phyloP scores from a whole-genome alignment of 2,888 invertebrate species.

The Strigamia crassipes region DNA sequence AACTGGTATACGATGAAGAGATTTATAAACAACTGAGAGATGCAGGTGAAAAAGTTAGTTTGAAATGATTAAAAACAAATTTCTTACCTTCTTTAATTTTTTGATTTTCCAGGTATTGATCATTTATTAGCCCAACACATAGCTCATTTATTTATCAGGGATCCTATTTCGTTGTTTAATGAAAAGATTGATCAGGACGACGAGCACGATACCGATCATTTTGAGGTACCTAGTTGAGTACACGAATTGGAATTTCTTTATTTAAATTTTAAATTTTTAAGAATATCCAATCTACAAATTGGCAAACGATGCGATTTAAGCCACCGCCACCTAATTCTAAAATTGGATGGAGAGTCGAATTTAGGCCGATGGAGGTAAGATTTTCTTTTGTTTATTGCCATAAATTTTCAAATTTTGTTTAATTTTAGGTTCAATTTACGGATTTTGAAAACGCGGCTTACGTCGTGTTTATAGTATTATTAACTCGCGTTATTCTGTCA shows the following conservation, averaged over 20 bases:
- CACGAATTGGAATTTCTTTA: background rate
- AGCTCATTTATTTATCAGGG: constrained; percentile 97
- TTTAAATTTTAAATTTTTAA: constrained; percentile 56
- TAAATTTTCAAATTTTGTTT: background rate
- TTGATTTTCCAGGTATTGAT: constrained; percentile 73
- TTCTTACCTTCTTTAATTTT: constrained; percentile 24
- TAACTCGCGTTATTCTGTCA: constrained; percentile 94
- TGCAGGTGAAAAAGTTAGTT: constrained; percentile 63
- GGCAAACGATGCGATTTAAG: constrained; percentile 99
- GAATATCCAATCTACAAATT: constrained; percentile 99
- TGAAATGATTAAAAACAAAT: background rate
- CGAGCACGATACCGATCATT: constrained; percentile 92
- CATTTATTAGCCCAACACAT: constrained; percentile 91
- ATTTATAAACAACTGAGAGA: constrained; percentile 81
- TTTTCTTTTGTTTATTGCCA: background rate
- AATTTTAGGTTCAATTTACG: constrained; percentile 80
- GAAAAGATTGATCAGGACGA: constrained; percentile 96
- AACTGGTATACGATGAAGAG: constrained; percentile 80
- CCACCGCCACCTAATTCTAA: constrained; percentile 94
- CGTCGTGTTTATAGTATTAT: constrained; percentile 94
- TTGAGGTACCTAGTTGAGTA: constrained; percentile 72
- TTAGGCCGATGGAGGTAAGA: constrained; percentile 85
- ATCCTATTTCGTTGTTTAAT: constrained; percentile 91
- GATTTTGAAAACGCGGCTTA: constrained; percentile 99
- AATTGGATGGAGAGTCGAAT: constrained; percentile 99